A percentile compares a stretch with the other conserved stretches of the same genome.
phyloP scores from a whole-genome alignment of 2,113 vertebrate genomes.

The Azemiops feae region DNA sequence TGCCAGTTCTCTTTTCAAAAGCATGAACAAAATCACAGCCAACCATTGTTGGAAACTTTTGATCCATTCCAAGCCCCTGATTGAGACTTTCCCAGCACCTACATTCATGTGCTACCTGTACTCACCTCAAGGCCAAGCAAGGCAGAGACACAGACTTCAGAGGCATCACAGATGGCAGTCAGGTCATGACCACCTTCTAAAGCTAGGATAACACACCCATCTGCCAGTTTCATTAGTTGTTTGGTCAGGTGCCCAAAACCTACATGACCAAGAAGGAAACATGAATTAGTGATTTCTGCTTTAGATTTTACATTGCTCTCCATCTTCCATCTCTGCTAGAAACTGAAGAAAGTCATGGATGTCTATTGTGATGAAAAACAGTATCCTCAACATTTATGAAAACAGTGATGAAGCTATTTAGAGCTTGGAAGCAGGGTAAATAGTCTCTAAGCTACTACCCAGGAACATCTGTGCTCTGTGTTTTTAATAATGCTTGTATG shows the following conservation, averaged over 20 bases:
- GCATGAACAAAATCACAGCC: neutral
- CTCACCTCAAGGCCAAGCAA: conserved; percentile 83
- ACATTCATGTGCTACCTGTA: neutral
- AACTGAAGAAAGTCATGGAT: neutral
- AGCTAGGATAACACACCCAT: conserved; percentile 82
- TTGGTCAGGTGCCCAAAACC: conserved; percentile 86
- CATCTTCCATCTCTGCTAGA: neutral
- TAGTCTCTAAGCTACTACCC: neutral
- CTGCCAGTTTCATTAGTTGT: conserved; percentile 85
- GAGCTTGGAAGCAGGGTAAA: neutral
- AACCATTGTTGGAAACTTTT: neutral
- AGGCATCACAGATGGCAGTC: conserved; percentile 87
- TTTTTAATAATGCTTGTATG: neutral
- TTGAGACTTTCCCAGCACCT: neutral
- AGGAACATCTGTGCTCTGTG: neutral
- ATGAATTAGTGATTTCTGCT: neutral
- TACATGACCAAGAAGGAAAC: conserved; percentile 35
- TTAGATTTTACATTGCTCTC: neutral
- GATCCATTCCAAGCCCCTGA: neutral
- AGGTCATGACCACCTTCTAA: conserved; percentile 87
- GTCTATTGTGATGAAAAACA: neutral
- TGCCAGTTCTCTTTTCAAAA: neutral
- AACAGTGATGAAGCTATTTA: neutral
- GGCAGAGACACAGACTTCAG: conserved; percentile 80
- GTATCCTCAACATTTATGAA: neutral